Percentiles rank a stretch among this genome's conserved stretches.
Conservation (phyloP, 2,888 invertebrate species). For the Agonum fuliginosum region DNA sequence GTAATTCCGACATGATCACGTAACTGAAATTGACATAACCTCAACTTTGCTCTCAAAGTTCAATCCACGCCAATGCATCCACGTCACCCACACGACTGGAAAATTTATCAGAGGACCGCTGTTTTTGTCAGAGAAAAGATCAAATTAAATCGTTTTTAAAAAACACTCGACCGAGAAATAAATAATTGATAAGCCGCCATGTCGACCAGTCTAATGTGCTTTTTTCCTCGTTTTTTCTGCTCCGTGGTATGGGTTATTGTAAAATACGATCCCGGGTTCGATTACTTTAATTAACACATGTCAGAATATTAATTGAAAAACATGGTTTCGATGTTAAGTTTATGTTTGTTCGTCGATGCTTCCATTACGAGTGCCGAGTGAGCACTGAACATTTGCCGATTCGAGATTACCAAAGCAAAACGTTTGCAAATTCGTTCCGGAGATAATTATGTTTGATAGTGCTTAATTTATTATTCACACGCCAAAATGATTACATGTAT, state of each 20-base stretch:
- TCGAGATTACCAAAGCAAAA: slow-evolving; percentile 41
- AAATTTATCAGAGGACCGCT: slow-evolving; percentile 33
- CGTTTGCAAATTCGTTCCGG: slow-evolving; percentile 51
- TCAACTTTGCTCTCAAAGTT: slow-evolving; percentile 13
- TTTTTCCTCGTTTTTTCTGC: slow-evolving; percentile 18
- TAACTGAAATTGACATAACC: slow-evolving; percentile 17
- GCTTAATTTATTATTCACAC: slow-evolving; percentile 49
- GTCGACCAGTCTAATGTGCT: slow-evolving; percentile 42
- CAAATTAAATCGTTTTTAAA: slow-evolving; percentile 50
- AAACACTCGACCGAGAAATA: slow-evolving; percentile 35
- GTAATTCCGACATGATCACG: slow-evolving; percentile 10
- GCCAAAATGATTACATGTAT: slow-evolving; percentile 36
- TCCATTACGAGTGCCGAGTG: slow-evolving; percentile 21
- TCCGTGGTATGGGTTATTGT: slow-evolving; percentile 44
- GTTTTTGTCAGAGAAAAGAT: slow-evolving; percentile 43
- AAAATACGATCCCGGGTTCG: slow-evolving; percentile 48
- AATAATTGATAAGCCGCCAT: slow-evolving; percentile 48
- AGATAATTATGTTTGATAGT: slow-evolving; percentile 51
- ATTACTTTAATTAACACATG: slow-evolving; percentile 57
- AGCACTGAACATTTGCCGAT: background rate
- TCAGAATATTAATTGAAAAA: slow-evolving; percentile 59
- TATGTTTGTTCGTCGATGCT: slow-evolving; percentile 40
- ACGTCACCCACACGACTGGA: slow-evolving; percentile 38
- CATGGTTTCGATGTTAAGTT: slow-evolving; percentile 56
- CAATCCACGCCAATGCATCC: slow-evolving; percentile 29